Base-by-base conservation (phyloP, 2,888 invertebrate genomes). In the Coenonympha arcania region DNA sequence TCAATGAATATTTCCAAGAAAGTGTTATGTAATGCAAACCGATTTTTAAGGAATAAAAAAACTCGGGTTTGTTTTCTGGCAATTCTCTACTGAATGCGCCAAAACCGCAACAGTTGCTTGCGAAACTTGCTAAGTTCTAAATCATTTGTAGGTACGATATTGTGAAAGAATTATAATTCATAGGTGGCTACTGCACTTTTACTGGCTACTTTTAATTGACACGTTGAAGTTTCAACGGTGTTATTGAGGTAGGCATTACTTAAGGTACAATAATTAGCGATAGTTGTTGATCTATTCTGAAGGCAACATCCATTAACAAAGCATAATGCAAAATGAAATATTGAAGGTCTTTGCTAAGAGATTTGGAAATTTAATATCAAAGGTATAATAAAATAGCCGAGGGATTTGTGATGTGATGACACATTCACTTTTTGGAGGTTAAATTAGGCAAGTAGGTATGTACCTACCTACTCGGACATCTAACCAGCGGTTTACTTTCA, bases 81-180 rank as follows among this genome's bases (percentile, higher is more conserved):
- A 4, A 18, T 36, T 11, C 6, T 19, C 36, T 36, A 11, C 19
- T 19, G n/a, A n/a, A 19, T 19, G 11, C 5, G 3, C 11, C 36
- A 20, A 36, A n/a, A n/a, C 13, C 36, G 36, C 36, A 36, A 36
- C 2, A 20, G 11, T 36, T 36, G 20, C 20, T 20, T 26, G 26
- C 96, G 0, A 90, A 91, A 65, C 88, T 97, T 43, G 93, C 93
- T 89, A 64, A 72, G 71, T 59, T 26, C 47, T 16, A 50, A 34
- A 49, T 48, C 24, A 24, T 42, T 24, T 34, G 34, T 18, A 18
- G 2, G 11, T 31, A 31, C 13, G n/a, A n/a, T n/a, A n/a, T n/a
- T n/a, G n/a, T n/a, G n/a, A n/a, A n/a, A n/a, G n/a, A n/a, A n/a
- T n/a, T n/a, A n/a, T n/a, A n/a, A n/a, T n/a, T n/a, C n/a, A n/a